phyloP scores from a whole-genome alignment of 2,113 vertebrate genomes.

The Tenrec ecaudatus region DNA sequence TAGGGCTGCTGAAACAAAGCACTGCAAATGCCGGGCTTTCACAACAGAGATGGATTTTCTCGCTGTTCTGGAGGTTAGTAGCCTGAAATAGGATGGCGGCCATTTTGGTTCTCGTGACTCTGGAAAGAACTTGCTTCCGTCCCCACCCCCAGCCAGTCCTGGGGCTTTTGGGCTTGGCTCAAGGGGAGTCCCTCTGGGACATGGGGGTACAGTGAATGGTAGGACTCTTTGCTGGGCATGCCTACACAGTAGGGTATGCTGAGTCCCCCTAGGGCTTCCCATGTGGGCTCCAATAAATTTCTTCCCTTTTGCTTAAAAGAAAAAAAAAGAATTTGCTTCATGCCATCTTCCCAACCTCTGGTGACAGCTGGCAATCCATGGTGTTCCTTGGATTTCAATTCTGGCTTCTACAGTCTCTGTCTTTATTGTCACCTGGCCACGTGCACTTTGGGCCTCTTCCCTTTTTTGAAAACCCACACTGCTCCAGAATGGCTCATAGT shows the following conservation, averaged over 20 bases:
- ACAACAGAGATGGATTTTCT: not conserved
- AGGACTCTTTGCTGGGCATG: too few relatives aligned
- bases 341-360: not conserved
- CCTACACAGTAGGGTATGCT: too few relatives aligned
- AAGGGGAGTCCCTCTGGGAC: too few relatives aligned
- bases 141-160: too few relatives aligned
- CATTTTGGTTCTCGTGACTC: not conserved
- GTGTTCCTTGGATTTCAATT: not conserved
- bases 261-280: too few relatives aligned
- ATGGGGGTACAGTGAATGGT: too few relatives aligned
- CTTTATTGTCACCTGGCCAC: not conserved
- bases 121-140: too few relatives aligned
- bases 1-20: not conserved
- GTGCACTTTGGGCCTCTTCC: not conserved
- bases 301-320: too few relatives aligned
- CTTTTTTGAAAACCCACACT: not conserved
- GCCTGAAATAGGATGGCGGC: not conserved
- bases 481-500: not conserved
- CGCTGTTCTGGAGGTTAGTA: not conserved
- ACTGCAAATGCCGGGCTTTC: not conserved
- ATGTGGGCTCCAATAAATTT: too few relatives aligned
- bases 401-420: not conserved
- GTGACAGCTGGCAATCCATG: not conserved
- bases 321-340: not conserved
- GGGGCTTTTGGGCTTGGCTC: too few relatives aligned